Conservation (phyloP, 2,113 vertebrate genomes). For the Benitochromis conjunctus region DNA sequence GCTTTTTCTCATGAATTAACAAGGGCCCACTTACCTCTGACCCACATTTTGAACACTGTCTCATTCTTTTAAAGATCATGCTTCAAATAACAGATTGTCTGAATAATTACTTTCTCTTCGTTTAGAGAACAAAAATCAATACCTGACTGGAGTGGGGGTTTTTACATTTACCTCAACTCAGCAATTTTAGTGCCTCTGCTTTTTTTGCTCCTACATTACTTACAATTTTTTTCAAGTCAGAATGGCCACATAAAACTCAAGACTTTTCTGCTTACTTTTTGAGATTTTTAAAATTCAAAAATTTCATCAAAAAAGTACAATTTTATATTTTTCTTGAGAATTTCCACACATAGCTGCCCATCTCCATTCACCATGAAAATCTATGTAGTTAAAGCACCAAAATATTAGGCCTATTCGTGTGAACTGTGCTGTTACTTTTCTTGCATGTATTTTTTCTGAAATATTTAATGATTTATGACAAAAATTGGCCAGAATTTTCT, state of each 20-base stretch:
- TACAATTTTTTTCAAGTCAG: neutral
- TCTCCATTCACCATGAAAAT: neutral
- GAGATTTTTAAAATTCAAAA: neutral
- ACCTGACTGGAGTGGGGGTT: neutral
- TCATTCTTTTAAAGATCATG: neutral
- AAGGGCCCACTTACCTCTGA: neutral
- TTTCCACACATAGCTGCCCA: neutral
- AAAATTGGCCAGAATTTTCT: neutral
- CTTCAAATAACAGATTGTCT: conserved; percentile 19
- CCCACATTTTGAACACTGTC: neutral
- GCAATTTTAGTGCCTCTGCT: neutral
- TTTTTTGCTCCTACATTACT: neutral
- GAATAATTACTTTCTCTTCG: conserved; percentile 30
- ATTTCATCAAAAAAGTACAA: neutral
- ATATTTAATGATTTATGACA: neutral
- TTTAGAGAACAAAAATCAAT: conserved; percentile 18
- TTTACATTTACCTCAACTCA: conserved; percentile 6
- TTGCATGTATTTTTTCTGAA: neutral
- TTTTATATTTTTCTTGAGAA: neutral
- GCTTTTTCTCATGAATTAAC: neutral
- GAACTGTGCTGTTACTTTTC: neutral
- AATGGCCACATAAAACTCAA: neutral
- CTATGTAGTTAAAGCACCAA: neutral
- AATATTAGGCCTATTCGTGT: too few relatives aligned
- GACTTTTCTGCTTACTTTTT: neutral